Base-by-base conservation (phyloP, 2,113 vertebrate genomes). In the Percopsis transmontana region DNA sequence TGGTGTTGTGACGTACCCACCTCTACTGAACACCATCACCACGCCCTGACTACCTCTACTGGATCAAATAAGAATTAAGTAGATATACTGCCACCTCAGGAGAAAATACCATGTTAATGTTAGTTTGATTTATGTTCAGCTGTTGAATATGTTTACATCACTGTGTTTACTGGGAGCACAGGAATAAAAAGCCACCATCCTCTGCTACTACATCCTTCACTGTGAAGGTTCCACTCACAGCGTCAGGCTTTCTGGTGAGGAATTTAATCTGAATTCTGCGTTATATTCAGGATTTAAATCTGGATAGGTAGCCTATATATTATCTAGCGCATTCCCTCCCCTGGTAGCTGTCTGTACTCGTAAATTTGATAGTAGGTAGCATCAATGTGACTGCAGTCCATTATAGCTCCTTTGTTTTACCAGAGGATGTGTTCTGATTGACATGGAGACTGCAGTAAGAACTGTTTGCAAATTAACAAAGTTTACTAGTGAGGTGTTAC, bases 131-230 rank as follows among this genome's bases (percentile, higher is more conserved):
- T 33, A 12, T 45, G 42, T 45, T 16, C 42, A 16, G 12, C 11
- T 45, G 12, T 8, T 12, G 42, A 45, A 10, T 12, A 45, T 45
- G 6, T 45, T 13, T 77, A 48, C 16, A 54, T 33, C 67, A 75
- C 73, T 66, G 79, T 85, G 77, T 40, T 53, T 5, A n/a, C 59
- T 72, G 9, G 70, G 70, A 44, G 79, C 73, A 47, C 84, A 86
- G 58, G 79, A 81, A 55, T 83, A 86, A 86, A 24, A 70, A 16
- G 19, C 48, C 78, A 14, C 40, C 79, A 72, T 83, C 81, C 2
- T 21, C 42, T 54, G 67, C 41, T 48, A 59, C 59, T 64, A 74
- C 38, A 4, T 62, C 50, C 3, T 69, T 71, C 24, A 86, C 69
- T 18, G 69, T 83, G 11, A 83, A 71, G 40, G 48, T 52, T 21